Conservation (phyloP, 2,888 invertebrate genomes). For the Xanthorhoe designata region DNA sequence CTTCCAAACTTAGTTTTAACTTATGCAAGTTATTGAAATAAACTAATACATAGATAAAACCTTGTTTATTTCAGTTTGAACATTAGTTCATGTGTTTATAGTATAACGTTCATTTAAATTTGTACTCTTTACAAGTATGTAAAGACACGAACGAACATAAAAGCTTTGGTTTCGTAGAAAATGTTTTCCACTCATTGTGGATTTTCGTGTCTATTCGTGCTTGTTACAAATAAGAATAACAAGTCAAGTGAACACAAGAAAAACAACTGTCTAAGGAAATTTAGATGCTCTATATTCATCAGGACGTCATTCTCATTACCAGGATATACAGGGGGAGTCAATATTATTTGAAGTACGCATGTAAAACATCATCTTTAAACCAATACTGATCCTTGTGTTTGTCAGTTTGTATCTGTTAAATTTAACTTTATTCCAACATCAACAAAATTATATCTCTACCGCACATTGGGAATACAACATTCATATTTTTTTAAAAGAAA, state of each 20-base stretch:
- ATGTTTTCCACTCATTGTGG: not conserved
- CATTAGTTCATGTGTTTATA: constrained; percentile 10
- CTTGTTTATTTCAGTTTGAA: not conserved
- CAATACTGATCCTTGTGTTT: too few species aligned
- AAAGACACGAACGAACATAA: not conserved
- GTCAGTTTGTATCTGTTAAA: too few species aligned
- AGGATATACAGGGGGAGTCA: not conserved
- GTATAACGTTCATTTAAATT: constrained; percentile 4
- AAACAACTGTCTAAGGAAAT: constrained; percentile 20
- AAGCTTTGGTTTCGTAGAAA: not conserved
- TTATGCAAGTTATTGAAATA: not conserved
- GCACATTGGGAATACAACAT: too few species aligned
- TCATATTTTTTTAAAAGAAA: too few species aligned
- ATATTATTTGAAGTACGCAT: not conserved
- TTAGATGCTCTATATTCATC: constrained; percentile 25
- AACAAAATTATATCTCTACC: too few species aligned
- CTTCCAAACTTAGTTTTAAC: not conserved
- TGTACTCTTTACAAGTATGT: constrained; percentile 4
- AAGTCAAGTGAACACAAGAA: constrained; percentile 7
- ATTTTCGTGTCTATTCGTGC: constrained; percentile 20
- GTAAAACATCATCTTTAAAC: not conserved
- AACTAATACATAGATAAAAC: not conserved
- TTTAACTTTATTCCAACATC: too few species aligned
- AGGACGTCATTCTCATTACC: constrained; percentile 26
- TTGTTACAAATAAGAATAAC: constrained; percentile 12